Evolutionary conservation across 1,140 invertebrate species (phyloP), one percentile per base, ranked within the genome.

Genomic region (Zaprionus tsacasi): DNA sequence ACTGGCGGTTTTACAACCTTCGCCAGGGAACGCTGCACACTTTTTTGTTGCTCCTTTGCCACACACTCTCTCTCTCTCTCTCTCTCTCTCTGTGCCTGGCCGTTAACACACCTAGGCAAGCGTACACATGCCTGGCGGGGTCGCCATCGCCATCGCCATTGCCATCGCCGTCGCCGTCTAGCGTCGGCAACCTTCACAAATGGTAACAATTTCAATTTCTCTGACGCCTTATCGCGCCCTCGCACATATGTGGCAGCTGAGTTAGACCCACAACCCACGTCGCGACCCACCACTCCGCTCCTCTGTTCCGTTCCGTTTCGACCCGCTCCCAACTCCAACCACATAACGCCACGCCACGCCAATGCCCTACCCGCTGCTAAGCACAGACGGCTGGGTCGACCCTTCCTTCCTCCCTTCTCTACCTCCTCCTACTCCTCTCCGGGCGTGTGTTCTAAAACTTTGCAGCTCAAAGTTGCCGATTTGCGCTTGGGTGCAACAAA

Each of bases 131-230:
- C 56, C 67, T 59, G 67, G 59, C 68, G 65, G 72, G 45, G 60
- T 66, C 55, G 64, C 56, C 55, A 60, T 54, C 77, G 38, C 72
- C 81, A 80, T 85, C 83, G 64, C 72, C 81, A 80, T 85, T 83
- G 64, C 50, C 55, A 61, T 54, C 77, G 64, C 56, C 55, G 57
- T 48, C 77, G 38, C 72, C 81, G 81, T 85, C 83, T 88, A 89
- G 72, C 66, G 58, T 69, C 67, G 78, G 85, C 85, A 89, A 89
- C 85, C 83, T 88, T 88, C 83, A 71, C 80, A 89, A 88, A 88
- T 76, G 85, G 83, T 78, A 83, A 88, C 83, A 88, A 88, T 88
- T 88, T 88, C 83, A 88, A 88, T 88, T 88, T 88, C 78, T 82
- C 78, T 83, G 85, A 76, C 80, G 85, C 83, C 85, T 88, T 88